These are phyloP conservation scores for Porites rus DNA, from an alignment of 92 coral and sea anemone genomes.

Conservation along the genomic window DNA sequence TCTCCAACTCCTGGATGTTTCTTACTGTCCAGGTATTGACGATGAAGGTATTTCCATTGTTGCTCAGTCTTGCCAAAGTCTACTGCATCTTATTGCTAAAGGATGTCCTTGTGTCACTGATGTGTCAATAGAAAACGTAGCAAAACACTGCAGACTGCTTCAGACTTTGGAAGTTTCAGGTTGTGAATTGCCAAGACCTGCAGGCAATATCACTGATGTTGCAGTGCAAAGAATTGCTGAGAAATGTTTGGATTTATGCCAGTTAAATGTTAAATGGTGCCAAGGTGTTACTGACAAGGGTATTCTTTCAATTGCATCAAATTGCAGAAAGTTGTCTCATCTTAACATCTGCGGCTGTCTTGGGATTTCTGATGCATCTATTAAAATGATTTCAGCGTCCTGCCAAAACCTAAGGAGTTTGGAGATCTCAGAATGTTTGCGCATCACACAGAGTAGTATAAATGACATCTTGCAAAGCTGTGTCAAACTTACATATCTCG, in stretches of 20 bases:
- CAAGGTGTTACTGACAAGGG: slow-evolving; percentile 87
- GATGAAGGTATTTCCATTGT: slow-evolving; percentile 71
- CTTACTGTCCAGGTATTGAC: slow-evolving; percentile 80
- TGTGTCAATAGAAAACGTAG: slow-evolving; percentile 75
- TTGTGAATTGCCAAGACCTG: slow-evolving; percentile 80
- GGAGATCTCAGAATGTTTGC: slow-evolving; percentile 79
- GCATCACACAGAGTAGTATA: slow-evolving; percentile 70
- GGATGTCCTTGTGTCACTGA: slow-evolving; percentile 85
- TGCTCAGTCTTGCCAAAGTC: slow-evolving; percentile 73
- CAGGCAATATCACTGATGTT: slow-evolving; percentile 86
- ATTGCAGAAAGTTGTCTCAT: slow-evolving; percentile 59
- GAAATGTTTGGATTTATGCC: slow-evolving; percentile 58
- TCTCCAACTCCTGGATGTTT: slow-evolving; percentile 64
- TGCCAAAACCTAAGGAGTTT: slow-evolving; percentile 62
- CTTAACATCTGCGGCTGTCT: slow-evolving; percentile 87
- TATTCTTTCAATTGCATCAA: slow-evolving; percentile 76
- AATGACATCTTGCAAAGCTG: slow-evolving; percentile 82
- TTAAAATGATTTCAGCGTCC: slow-evolving; percentile 73
- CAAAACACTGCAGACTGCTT: slow-evolving; percentile 68
- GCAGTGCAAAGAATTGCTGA: slow-evolving; percentile 76
- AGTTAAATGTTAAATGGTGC: slow-evolving; percentile 80
- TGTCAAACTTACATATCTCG: slow-evolving; percentile 57
- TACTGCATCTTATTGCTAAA: slow-evolving; percentile 68
- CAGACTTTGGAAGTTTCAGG: slow-evolving; percentile 80
- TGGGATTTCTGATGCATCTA: slow-evolving; percentile 79